These are phyloP conservation scores for Chrysodeixis includens DNA, from an alignment of 2,888 invertebrate species.

Conservation along the genomic window DNA sequence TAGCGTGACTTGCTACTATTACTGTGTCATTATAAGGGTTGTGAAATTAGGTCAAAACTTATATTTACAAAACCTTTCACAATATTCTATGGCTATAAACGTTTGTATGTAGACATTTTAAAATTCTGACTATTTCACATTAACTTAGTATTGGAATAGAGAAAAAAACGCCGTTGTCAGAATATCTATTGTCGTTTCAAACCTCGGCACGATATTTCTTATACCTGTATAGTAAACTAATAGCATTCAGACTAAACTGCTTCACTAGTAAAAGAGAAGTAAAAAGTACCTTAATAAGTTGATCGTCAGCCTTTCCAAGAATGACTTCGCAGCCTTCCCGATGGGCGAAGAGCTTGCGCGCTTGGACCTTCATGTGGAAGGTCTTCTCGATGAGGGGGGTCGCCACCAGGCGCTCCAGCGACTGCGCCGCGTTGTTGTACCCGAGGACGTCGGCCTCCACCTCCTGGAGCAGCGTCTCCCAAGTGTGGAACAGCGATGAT, in stretches of 20 bases:
- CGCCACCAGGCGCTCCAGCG: constrained; percentile 93
- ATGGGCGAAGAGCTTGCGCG: constrained; percentile 96
- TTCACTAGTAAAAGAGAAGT: not conserved
- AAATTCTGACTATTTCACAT: too few species aligned
- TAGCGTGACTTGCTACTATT: constrained; percentile 52
- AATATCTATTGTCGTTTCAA: too few species aligned
- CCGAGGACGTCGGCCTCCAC: constrained; percentile 96
- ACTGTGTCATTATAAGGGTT: constrained; percentile 20
- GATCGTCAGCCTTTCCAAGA: constrained; percentile 92
- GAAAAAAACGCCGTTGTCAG: too few species aligned
- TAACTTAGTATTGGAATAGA: too few species aligned
- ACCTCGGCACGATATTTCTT: too few species aligned
- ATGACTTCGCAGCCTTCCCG: constrained; percentile 97
- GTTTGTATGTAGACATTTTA: too few species aligned
- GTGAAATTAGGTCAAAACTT: constrained; percentile 41
- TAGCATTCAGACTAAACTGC: too few species aligned
- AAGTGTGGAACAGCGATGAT: constrained; percentile 94
- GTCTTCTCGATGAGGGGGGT: constrained; percentile 95
- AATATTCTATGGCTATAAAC: constrained; percentile 15
- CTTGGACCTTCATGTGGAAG: constrained; percentile 97
- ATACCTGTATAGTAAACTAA: too few species aligned
- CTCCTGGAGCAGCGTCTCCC: constrained; percentile 97
- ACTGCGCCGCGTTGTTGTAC: constrained; percentile 95
- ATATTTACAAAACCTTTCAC: constrained; percentile 31
- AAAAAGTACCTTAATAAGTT: constrained; percentile 84